Evolutionary conservation across 2,797 vertebrate genomes (phyloP), one percentile per base, ranked within the genome.

Genomic region (Tinamus major): DNA sequence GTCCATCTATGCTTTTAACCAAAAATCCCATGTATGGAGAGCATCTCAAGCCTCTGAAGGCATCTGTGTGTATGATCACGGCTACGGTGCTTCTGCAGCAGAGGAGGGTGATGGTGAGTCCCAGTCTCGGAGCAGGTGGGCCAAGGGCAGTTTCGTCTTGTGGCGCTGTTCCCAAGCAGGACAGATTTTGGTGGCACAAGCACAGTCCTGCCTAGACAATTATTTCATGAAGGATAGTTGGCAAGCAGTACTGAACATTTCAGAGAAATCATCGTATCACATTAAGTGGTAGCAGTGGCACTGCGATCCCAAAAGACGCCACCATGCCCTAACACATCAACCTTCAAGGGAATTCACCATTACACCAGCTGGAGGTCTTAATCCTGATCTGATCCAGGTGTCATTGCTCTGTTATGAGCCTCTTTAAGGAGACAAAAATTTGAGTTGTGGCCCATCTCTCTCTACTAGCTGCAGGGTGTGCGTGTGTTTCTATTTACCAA

Each of bases 91-190:
- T 91, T 87, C 33, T 90, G 72, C 6, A 69, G 33, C 37, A 77
- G 31, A 58, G 42, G 21, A 58, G 11, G 15, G 20, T 78, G 65
- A 58, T 1, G 24, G 21, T 59, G 59, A 53, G 7, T 9, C 6
- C 13, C 41, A 64, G 21, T 21, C 78, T 75, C 0, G 0, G 41
- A 48, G 13, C 2, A 5, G 41, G 8, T 1, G 0, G 48, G 17
- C 6, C 16, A 29, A 7, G 51, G 35, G 27, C n/a, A 80, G 27
- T n/a, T 27, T 80, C 53, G 13, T 33, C 16, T 12, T 18, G 8
- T 27, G 12, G 3, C 48, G 42, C 16, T n/a, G 24, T 70, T 88
- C 39, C 26, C 29, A 72, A 51, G 14, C n/a, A 70, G 79, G 41
- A 76, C 1, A 0, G 53, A 76, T 13, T 70, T 79, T 39, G 55